A percentile compares a stretch with the other conserved stretches of the same genome.
Evolutionary conservation across 2,888 invertebrate species (phyloP).

Genomic region (Scaptomyza flava): DNA sequence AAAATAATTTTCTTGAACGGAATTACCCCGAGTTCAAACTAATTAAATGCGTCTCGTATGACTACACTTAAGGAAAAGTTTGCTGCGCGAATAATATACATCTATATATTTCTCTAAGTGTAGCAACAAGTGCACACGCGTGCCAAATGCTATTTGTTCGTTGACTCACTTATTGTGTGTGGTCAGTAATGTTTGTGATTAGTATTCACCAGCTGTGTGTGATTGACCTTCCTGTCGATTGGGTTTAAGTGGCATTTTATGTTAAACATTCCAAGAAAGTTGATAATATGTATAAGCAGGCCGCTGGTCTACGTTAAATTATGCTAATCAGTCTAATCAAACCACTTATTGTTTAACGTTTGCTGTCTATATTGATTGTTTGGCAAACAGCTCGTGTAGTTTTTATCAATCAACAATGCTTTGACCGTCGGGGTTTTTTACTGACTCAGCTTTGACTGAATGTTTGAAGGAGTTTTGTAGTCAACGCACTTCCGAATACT

Average conservation of each 20-base stretch:
- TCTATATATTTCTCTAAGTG: background rate
- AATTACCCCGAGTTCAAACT: constrained; percentile 76
- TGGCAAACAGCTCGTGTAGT: constrained; percentile 61
- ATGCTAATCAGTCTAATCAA: constrained; percentile 66
- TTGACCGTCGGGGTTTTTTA: constrained; percentile 70
- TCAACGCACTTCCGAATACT: constrained; percentile 59
- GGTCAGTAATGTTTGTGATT: constrained; percentile 56
- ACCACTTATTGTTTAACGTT: constrained; percentile 10
- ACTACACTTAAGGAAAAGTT: background rate
- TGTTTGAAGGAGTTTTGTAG: constrained; percentile 39
- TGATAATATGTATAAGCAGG: constrained; percentile 53
- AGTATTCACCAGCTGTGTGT: too few relatives aligned
- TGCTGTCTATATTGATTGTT: constrained; percentile 35
- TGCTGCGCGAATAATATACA: background rate
- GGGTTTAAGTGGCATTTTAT: constrained; percentile 66
- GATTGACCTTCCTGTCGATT: constrained; percentile 61
- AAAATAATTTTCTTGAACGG: constrained; percentile 48
- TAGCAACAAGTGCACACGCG: constrained; percentile 25
- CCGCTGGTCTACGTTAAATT: constrained; percentile 59
- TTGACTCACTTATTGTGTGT: constrained; percentile 22
- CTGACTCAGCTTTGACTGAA: constrained; percentile 38
- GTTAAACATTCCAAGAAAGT: constrained; percentile 77
- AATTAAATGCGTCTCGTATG: constrained; percentile 51
- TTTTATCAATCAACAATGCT: constrained; percentile 60
- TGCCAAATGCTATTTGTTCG: constrained; percentile 36